These are phyloP conservation scores for Carettochelys insculpta DNA, from an alignment of 2,113 vertebrate genomes.

Conservation along the genomic window DNA sequence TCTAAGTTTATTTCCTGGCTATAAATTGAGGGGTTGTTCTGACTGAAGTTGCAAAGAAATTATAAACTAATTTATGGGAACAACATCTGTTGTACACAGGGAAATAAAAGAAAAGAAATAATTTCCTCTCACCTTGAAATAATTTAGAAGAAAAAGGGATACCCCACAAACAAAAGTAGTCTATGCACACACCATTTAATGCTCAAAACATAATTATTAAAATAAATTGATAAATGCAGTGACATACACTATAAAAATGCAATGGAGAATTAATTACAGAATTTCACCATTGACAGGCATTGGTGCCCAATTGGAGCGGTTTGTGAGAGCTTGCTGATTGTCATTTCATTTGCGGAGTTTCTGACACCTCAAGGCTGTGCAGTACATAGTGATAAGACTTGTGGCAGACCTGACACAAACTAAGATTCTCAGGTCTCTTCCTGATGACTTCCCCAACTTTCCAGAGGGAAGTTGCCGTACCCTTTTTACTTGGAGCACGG, in stretches of 20 bases:
- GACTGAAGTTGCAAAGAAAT: constrained; percentile 79
- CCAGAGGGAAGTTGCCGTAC: no score
- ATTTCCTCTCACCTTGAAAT: constrained; percentile 61
- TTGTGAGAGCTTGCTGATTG: not conserved
- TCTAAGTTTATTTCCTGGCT: constrained; percentile 73
- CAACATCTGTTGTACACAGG: constrained; percentile 73
- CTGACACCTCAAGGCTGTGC: no score
- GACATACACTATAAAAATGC: not conserved
- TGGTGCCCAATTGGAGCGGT: not conserved
- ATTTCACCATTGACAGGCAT: not conserved
- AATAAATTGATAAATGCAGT: not conserved
- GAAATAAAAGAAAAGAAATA: constrained; percentile 44
- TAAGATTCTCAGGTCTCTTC: not conserved
- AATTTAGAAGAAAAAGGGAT: constrained; percentile 64
- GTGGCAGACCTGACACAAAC: not conserved
- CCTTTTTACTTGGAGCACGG: no score
- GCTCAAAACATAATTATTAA: not conserved
- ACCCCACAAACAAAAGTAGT: constrained; percentile 21
- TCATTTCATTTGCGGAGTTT: not conserved
- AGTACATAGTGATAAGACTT: not conserved
- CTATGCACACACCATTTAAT: not conserved
- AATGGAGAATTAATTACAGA: not conserved
- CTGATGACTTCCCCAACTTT: no score
- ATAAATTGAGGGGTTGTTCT: constrained; percentile 77
- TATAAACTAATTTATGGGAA: constrained; percentile 79